Evolutionary conservation across 2,797 vertebrate genomes (phyloP).

Genomic region (Rhinichthys osculus): DNA sequence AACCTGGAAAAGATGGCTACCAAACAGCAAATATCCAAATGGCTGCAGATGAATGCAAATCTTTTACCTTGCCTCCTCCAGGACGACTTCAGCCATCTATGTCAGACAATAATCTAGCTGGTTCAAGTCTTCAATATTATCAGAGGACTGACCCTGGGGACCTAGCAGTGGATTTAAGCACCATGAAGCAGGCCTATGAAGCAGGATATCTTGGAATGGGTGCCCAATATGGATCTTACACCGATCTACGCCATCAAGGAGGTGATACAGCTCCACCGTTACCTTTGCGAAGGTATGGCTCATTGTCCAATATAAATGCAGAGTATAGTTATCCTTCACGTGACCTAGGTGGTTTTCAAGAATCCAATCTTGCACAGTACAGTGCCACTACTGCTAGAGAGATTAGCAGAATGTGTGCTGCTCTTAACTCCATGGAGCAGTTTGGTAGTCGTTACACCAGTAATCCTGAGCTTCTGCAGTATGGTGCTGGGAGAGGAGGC

Average conservation of each 20-base stretch:
- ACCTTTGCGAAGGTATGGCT: conserved; percentile 93
- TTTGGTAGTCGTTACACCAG: conserved; percentile 87
- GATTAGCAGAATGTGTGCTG: conserved; percentile 98
- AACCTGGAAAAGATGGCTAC: conserved; percentile 72
- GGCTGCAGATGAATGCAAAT: conserved; percentile 74
- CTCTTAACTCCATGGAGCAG: conserved; percentile 96
- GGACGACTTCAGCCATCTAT: conserved; percentile 92
- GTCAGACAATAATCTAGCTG: conserved; percentile 94
- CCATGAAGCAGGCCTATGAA: conserved; percentile 91
- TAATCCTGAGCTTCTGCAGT: conserved; percentile 86
- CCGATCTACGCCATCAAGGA: conserved; percentile 91
- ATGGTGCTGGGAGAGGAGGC: conserved; percentile 80
- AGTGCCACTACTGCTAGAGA: conserved; percentile 97
- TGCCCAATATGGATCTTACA: conserved; percentile 94
- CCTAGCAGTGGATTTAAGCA: conserved; percentile 88
- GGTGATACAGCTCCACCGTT: conserved; percentile 85
- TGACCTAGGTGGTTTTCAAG: conserved; percentile 85
- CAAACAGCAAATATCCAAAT: conserved; percentile 73
- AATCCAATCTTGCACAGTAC: conserved; percentile 95
- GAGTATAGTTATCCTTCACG: conserved; percentile 86
- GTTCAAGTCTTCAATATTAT: conserved; percentile 85
- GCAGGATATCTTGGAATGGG: conserved; percentile 89
- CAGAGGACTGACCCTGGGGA: conserved; percentile 84
- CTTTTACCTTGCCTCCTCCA: conserved; percentile 78
- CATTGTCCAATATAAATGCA: conserved; percentile 94